Evolutionary conservation across 37 sponge, comb jelly and placozoan species (phyloP), one percentile per base, ranked within the genome.

Genomic region (Ianthella basta): DNA sequence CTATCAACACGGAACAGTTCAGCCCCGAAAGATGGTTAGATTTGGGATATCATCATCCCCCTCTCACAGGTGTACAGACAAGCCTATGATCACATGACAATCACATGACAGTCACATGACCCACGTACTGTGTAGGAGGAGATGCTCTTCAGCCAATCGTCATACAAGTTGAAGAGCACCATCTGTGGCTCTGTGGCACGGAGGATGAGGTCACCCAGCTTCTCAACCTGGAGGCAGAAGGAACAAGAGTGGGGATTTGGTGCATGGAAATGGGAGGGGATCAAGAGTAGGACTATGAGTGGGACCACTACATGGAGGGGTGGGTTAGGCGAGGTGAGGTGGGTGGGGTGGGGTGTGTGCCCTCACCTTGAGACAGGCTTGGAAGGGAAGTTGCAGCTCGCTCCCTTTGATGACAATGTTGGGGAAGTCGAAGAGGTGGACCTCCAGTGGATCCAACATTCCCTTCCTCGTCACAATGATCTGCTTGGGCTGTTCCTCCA

Each of bases 151-250:
- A 99, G 89, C 99, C 99, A 99, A 73, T 99, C 99, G 73, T 99
- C 99, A 60, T 99, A 99, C 59, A 99, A 80, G 55, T 99, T 99
- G 89, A 99, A 99, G 73, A 99, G 91, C 0, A 99, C 99, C 99
- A 99, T 99, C 89, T 99, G 99, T 34, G 99, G 99, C 79, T 99
- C 99, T 23, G 93, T 99, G 79, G 99, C 99, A 82, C 97, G 95
- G 40, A 99, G 80, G 40, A 99, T 99, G 32, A 99, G 88, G 81
- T 99, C 99, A 50, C 99, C 99, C 36, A 99, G 67, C 85, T 99
- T 99, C 91, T 99, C 99, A 34, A 97, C 96, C 92, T 91, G 70
- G 14, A 38, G 67, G 16, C 25, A 25, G 19, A 30, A 55, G 18
- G n/a, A 0, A 39, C 3, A 36, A 77, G 50, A 77, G 36, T 55